phyloP scores from a whole-genome alignment of 2,113 vertebrate species.

The Oreochromis niloticus region DNA sequence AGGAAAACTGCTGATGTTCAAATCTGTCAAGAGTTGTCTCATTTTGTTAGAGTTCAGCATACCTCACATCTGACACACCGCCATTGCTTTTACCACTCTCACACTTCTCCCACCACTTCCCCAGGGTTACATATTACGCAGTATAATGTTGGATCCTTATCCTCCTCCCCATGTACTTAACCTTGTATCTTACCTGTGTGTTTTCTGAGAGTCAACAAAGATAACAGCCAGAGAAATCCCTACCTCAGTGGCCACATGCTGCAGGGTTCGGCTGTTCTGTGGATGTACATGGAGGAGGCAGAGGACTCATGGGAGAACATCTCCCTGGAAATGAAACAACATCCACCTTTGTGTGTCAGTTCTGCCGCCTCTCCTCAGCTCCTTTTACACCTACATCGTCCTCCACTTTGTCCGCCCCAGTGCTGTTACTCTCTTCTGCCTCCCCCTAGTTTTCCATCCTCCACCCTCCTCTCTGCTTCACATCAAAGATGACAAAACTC shows the following conservation, averaged over 20 bases:
- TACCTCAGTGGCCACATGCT: neutral
- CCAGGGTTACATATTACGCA: slow-evolving; percentile 18
- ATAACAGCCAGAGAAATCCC: slow-evolving; percentile 21
- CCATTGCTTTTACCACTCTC: neutral
- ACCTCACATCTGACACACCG: neutral
- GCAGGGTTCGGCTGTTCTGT: neutral
- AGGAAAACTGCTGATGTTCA: neutral
- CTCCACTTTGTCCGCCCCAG: slow-evolving; percentile 26
- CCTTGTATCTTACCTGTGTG: slow-evolving; percentile 45
- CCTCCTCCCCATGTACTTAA: slow-evolving; percentile 44
- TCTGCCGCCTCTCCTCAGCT: slow-evolving; percentile 42
- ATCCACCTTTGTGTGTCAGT: slow-evolving; percentile 56
- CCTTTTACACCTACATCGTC: slow-evolving; percentile 56
- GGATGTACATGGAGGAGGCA: slow-evolving; percentile 29
- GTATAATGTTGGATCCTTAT: neutral
- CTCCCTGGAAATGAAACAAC: slow-evolving; percentile 44
- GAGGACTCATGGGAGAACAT: slow-evolving; percentile 19
- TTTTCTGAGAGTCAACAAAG: slow-evolving; percentile 28
- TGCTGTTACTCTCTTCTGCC: slow-evolving; percentile 20
- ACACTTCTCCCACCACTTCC: neutral
- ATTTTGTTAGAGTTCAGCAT: neutral
- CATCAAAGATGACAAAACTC: slow-evolving; percentile 26
- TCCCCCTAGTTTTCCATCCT: slow-evolving; percentile 17
- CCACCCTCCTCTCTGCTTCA: slow-evolving; percentile 5
- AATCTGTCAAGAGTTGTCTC: neutral